Evolutionary conservation across 2,113 vertebrate species (phyloP).

Genomic region (Girardinichthys multiradiatus): DNA sequence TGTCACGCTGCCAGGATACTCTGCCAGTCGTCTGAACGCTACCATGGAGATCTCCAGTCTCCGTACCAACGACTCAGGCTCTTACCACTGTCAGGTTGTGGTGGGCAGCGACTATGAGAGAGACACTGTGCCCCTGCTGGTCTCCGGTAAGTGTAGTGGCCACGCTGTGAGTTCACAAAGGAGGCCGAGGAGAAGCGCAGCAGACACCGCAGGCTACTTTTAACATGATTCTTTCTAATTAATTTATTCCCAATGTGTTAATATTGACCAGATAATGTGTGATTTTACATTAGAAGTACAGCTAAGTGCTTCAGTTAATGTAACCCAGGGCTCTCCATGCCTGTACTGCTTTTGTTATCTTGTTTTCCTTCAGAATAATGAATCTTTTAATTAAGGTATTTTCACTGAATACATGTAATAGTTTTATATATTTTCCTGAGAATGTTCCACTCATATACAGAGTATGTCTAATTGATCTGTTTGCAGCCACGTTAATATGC

Average conservation of each 20-base stretch:
- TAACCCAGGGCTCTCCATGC: slow-evolving; percentile 14
- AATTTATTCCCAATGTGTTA: slow-evolving; percentile 37
- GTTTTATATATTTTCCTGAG: slow-evolving; percentile 23
- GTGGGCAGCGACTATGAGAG: slow-evolving; percentile 89
- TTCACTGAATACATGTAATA: slow-evolving; percentile 38
- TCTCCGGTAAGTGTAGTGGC: slow-evolving; percentile 85
- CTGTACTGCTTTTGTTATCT: slow-evolving; percentile 41
- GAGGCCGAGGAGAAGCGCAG: slow-evolving; percentile 21
- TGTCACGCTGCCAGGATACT: slow-evolving; percentile 84
- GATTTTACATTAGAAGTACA: slow-evolving; percentile 25
- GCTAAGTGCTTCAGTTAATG: slow-evolving; percentile 39
- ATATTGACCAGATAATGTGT: slow-evolving; percentile 18
- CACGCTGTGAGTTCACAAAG: slow-evolving; percentile 3
- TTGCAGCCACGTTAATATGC: slow-evolving; percentile 17
- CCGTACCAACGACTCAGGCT: slow-evolving; percentile 88
- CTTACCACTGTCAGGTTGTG: slow-evolving; percentile 91
- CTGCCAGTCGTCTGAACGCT: slow-evolving; percentile 83
- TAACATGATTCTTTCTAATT: slow-evolving; percentile 1
- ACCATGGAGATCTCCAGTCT: slow-evolving; percentile 84
- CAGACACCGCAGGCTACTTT: slow-evolving; percentile 2
- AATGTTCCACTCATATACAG: slow-evolving; percentile 25
- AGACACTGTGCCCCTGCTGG: slow-evolving; percentile 89
- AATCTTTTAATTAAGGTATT: slow-evolving; percentile 58
- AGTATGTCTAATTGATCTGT: slow-evolving; percentile 17
- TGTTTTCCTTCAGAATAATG: slow-evolving; percentile 50